A percentile compares a stretch with the other conserved stretches of the same genome.
Evolutionary conservation across 2,888 invertebrate genomes (phyloP).

Genomic region (Caprella mutica): DNA sequence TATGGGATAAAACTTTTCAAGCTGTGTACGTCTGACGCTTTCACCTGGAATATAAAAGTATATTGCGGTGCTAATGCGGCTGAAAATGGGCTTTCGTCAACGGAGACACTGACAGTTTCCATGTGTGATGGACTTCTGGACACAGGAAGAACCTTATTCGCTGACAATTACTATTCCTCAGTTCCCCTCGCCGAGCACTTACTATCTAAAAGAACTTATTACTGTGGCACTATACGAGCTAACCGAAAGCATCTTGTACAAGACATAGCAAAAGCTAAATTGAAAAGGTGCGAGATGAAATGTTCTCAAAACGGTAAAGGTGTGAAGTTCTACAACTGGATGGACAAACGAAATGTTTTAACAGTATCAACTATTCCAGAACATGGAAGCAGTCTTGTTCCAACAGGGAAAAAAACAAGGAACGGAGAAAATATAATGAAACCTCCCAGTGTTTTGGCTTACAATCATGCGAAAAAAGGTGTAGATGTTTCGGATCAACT

Average conservation of each 20-base stretch:
- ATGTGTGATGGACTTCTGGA: not conserved
- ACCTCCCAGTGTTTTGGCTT: constrained; percentile 7
- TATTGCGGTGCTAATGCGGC: not conserved
- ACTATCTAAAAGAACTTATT: constrained; percentile 12
- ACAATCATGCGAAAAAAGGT: constrained; percentile 15
- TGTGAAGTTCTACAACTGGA: constrained; percentile 9
- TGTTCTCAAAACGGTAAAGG: not conserved
- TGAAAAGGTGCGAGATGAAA: constrained; percentile 12
- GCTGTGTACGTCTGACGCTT: constrained; percentile 13
- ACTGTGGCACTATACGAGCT: constrained; percentile 12
- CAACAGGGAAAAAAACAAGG: constrained; percentile 9
- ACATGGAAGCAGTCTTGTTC: not conserved
- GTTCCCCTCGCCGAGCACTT: constrained; percentile 10
- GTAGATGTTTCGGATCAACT: constrained; percentile 14
- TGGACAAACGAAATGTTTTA: constrained; percentile 7
- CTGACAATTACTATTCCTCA: constrained; percentile 7
- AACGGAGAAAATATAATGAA: constrained; percentile 9
- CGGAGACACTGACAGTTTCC: not conserved
- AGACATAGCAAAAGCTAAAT: constrained; percentile 15
- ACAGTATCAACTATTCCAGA: constrained; percentile 13
- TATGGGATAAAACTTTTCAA: constrained; percentile 18
- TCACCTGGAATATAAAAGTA: constrained; percentile 16
- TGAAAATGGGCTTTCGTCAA: not conserved
- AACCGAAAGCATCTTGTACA: constrained; percentile 7
- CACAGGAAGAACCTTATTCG: constrained; percentile 1